Conservation (phyloP, 2,113 vertebrate species). For the Amblyornis subalaris region DNA sequence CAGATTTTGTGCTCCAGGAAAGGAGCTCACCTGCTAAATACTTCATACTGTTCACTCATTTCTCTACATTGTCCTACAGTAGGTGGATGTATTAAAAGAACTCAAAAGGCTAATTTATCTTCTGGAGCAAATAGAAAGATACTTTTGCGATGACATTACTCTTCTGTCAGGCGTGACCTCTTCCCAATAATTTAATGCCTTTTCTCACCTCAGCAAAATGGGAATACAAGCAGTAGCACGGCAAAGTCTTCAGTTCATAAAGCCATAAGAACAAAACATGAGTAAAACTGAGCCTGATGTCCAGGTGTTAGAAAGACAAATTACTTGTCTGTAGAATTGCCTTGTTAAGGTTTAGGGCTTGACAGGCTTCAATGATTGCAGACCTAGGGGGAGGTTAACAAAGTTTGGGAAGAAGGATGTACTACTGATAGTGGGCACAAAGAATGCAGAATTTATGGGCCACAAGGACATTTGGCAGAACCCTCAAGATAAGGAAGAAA, state of each 20-base stretch:
- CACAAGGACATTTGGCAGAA: background rate
- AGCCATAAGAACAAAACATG: background rate
- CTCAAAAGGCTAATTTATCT: background rate
- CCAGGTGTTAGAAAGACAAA: background rate
- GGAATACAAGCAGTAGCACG: background rate
- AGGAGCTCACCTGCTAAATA: background rate
- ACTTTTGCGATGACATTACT: background rate
- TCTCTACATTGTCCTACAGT: background rate
- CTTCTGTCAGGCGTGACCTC: background rate
- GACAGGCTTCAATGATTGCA: background rate
- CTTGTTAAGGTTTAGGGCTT: background rate
- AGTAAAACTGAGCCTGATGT: background rate
- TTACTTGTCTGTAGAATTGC: background rate
- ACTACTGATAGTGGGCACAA: background rate
- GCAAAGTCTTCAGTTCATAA: background rate
- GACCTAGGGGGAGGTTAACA: background rate
- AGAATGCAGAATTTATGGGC: background rate
- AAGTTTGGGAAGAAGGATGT: background rate
- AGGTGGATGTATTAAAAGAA: background rate
- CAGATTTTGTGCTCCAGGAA: background rate
- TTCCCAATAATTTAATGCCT: background rate
- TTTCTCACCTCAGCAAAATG: background rate
- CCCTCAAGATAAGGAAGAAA: background rate
- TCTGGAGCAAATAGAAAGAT: background rate
- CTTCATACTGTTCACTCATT: background rate